Base-by-base conservation (phyloP, 2,113 vertebrate genomes). In the Hyaena hyaena region DNA sequence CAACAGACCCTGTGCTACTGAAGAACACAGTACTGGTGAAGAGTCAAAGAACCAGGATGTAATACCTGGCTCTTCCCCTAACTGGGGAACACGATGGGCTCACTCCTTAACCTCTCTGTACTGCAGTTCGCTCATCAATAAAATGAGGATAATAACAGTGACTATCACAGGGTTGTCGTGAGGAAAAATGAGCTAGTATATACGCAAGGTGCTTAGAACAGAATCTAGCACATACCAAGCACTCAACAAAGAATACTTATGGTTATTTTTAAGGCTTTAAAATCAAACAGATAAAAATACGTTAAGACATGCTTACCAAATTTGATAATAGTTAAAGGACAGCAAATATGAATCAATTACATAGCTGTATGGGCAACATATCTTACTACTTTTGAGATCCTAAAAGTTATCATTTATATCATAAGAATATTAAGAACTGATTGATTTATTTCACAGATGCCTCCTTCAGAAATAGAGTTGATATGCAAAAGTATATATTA, bases 351-450 rank as follows among this genome's bases (percentile, higher is more conserved):
- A 85, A 90, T 86, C 45, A 73, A 50, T 1, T 83, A 53, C n/a
- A 26, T 43, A 33, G 15, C 2, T 83, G 50, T 43, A 8, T 71
- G 71, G 33, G 43, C 7, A 69, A 84, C 16, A 65, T 24, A 55
- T 93, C 87, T 87, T 83, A 86, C 50, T 63, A 82, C 7, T 93
- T 95, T 65, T 93, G 69, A 93, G n/a, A 87, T 88, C 8, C 9
- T 43, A 90, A 35, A 86, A 92, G 16, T 90, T 69, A 82, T 66
- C 16, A 58, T 71, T 96, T 85, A 48, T 71, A 97, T 6, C 21
- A 69, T 39, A 82, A 96, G 43, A 90, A 90, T 66, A 85, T 77
- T 95, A 83, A 87, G 48, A 77, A 90, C n/a, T 86, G 19, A 80
- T 16, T 73, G 43, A 85, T n/a, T 90, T 81, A 94, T n/a, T 93